Conservation (phyloP, 2,113 vertebrate species). For the Pycnonotus jocosus region DNA sequence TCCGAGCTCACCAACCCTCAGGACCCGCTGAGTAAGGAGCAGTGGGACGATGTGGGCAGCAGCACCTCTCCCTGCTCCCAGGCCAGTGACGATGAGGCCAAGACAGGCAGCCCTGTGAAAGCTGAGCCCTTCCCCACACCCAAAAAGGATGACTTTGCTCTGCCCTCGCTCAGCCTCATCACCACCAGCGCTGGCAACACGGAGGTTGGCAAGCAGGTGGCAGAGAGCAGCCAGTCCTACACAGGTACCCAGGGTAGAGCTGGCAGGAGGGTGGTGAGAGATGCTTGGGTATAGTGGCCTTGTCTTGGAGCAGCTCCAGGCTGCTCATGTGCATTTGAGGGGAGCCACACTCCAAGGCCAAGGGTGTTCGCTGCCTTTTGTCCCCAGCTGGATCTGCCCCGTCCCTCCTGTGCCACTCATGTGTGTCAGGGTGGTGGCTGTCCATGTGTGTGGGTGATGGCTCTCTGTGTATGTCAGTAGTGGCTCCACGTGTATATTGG, state of each 20-base stretch:
- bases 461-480: neutral
- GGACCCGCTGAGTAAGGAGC: conserved; percentile 44
- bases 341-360: neutral
- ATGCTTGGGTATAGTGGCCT: neutral
- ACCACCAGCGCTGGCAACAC: conserved; percentile 23
- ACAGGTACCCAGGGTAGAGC: conserved; percentile 50
- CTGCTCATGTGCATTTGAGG: rapidly evolving
- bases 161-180: conserved; percentile 69
- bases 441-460: neutral
- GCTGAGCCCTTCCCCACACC: conserved; percentile 50
- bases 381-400: neutral
- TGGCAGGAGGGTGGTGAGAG: neutral
- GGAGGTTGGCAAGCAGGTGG: conserved; percentile 44
- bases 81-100: conserved; percentile 78
- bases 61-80: conserved; percentile 81
- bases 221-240: conserved; percentile 62
- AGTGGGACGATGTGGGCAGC: conserved; percentile 77
- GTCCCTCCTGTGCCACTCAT: neutral
- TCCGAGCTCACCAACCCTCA: conserved; percentile 67
- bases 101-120: conserved; percentile 58
- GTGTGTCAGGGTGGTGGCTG: neutral
- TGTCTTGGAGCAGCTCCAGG: neutral
- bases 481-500: neutral
- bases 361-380: neutral
- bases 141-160: conserved; percentile 69